Percentiles rank a stretch among this genome's conserved stretches.
Evolutionary conservation across 2,113 vertebrate species (phyloP).

Genomic region (Craseonycteris thonglongyai): DNA sequence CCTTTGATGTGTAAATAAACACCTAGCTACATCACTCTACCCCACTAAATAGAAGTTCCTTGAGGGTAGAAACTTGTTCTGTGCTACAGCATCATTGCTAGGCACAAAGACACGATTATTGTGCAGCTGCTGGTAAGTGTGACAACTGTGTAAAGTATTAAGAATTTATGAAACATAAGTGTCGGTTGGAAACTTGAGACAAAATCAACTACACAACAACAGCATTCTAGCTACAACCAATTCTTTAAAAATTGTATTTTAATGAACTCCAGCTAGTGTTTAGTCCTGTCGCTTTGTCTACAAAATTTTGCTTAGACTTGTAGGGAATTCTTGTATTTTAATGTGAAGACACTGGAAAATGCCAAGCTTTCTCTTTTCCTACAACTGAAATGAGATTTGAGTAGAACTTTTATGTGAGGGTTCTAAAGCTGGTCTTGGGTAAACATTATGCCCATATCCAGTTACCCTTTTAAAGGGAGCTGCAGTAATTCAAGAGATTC

Average conservation of each 20-base stretch:
- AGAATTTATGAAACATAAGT: not conserved
- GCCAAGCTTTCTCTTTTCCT: not conserved
- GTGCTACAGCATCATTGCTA: not conserved
- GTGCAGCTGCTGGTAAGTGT: not conserved
- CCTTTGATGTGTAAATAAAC: not conserved
- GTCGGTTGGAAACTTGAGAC: not conserved
- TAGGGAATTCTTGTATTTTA: not conserved
- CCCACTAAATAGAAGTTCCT: not conserved
- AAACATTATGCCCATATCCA: not conserved
- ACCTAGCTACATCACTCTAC: not conserved
- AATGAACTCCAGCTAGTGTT: not conserved
- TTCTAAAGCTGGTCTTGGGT: not conserved
- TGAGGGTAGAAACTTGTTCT: not conserved
- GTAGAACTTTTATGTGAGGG: not conserved
- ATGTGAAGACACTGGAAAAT: not conserved
- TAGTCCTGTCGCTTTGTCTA: not conserved
- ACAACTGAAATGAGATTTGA: not conserved
- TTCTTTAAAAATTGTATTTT: not conserved
- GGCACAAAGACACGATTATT: not conserved
- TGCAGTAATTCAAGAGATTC: not conserved
- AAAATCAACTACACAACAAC: not conserved
- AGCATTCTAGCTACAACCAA: not conserved
- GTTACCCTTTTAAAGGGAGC: not conserved
- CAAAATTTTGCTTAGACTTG: not conserved
- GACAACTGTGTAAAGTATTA: not conserved